Percentiles rank a stretch among this genome's conserved stretches.
Conservation (phyloP, 2,888 invertebrate genomes). For the Margaritifera margaritifera region DNA sequence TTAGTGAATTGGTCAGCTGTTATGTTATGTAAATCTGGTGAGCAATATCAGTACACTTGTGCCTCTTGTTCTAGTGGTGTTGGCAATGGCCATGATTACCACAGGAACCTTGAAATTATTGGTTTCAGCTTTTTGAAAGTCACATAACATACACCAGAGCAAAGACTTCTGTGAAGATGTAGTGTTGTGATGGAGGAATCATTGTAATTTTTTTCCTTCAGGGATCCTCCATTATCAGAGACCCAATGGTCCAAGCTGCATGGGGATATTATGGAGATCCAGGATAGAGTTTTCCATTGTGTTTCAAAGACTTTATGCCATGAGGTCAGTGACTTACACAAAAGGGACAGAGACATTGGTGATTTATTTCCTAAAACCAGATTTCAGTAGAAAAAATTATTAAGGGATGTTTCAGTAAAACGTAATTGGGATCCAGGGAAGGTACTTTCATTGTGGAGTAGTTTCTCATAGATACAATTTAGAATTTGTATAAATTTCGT, state of each 20-base stretch:
- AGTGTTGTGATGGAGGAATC: no score
- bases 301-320: slow-evolving; percentile 51
- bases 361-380: background rate
- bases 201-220: slow-evolving; percentile 24
- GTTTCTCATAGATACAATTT: no score
- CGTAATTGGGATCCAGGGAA: no score
- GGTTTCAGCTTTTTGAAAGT: no score
- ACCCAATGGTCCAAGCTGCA: slow-evolving; percentile 81
- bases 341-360: background rate
- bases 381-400: background rate
- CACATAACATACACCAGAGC: background rate
- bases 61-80: no score
- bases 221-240: slow-evolving; percentile 73
- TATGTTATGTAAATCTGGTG: no score
- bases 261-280: slow-evolving; percentile 80
- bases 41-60: no score
- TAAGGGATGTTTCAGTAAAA: background rate
- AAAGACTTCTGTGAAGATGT: background rate
- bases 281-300: slow-evolving; percentile 76
- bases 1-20: no score
- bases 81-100: no score
- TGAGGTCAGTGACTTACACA: slow-evolving; percentile 38
- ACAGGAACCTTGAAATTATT: no score
- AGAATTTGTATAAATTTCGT: no score
- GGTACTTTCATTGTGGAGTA: no score